phyloP scores from a whole-genome alignment of 2,888 invertebrate genomes.

The Xestia sexstrigata region DNA sequence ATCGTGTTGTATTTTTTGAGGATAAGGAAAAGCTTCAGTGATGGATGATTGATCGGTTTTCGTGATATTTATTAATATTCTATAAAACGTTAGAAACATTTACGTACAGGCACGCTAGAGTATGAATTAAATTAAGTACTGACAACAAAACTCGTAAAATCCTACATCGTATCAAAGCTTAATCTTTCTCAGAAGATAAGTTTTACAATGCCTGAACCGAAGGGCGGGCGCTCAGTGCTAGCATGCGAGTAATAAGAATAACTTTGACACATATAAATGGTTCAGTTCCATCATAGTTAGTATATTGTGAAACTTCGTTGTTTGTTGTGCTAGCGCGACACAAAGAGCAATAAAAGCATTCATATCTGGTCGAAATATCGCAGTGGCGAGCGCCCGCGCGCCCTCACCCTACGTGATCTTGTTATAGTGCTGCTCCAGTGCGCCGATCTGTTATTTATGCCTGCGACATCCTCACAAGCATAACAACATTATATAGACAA shows the following conservation, averaged over 20 bases:
- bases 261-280: conserved; percentile 10
- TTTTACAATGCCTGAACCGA: conserved; percentile 11
- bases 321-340: conserved; percentile 64
- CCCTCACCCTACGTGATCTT: conserved; percentile 75
- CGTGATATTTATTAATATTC: conserved; percentile 41
- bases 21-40: conserved; percentile 8
- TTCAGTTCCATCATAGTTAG: neutral
- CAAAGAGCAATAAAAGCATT: conserved; percentile 74
- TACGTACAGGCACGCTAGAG: neutral
- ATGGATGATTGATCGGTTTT: conserved; percentile 11
- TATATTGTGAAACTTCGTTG: conserved; percentile 3
- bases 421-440: conserved; percentile 67
- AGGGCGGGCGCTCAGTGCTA: neutral
- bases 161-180: neutral
- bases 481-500: conserved; percentile 2
- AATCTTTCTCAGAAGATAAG: neutral
- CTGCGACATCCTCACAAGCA: conserved; percentile 24
- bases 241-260: neutral
- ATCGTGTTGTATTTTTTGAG: conserved; percentile 27
- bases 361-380: conserved; percentile 73
- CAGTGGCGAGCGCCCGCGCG: conserved; percentile 40
- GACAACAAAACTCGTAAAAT: neutral
- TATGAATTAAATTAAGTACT: neutral
- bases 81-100: conserved; percentile 3
- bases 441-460: conserved; percentile 69